Percentiles rank a stretch among this genome's conserved stretches.
Conservation (phyloP, 1,140 invertebrate genomes). For the Dufourea novaeangliae region DNA sequence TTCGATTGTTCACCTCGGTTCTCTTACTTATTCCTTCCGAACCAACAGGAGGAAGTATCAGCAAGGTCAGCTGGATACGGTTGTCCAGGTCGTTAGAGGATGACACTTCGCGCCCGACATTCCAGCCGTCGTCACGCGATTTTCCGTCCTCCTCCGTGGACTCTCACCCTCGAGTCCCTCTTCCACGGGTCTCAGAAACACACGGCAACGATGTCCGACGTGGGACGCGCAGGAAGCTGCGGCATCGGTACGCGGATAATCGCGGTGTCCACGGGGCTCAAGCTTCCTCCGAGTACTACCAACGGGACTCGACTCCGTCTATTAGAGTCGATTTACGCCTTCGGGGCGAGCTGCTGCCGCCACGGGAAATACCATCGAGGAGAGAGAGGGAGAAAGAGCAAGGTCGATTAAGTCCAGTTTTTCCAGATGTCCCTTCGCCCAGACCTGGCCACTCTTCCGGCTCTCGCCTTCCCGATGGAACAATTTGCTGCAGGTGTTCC, state of each 20-base stretch:
- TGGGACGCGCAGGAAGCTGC: neutral
- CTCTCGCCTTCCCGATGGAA: neutral
- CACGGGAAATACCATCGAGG: neutral
- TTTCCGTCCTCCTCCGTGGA: neutral
- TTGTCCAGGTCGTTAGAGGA: too few relatives aligned
- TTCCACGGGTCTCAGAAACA: neutral
- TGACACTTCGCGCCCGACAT: neutral
- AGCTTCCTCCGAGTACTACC: too few relatives aligned
- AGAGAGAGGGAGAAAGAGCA: neutral
- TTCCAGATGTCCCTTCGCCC: neutral
- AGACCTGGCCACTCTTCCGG: neutral
- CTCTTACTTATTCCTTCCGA: too few relatives aligned
- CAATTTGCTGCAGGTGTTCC: neutral
- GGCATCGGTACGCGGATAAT: conserved; percentile 22
- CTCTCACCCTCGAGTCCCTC: neutral
- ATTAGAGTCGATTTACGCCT: neutral
- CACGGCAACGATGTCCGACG: neutral
- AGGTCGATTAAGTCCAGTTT: conserved; percentile 12
- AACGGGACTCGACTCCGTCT: neutral
- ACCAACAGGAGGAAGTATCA: too few relatives aligned
- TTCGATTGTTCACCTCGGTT: too few relatives aligned
- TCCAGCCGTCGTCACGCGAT: neutral
- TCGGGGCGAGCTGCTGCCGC: neutral
- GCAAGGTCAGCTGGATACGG: too few relatives aligned
- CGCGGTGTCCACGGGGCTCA: neutral